Evolutionary conservation across 1,140 invertebrate genomes (phyloP).

Genomic region (Pseudomyrmex concolor): DNA sequence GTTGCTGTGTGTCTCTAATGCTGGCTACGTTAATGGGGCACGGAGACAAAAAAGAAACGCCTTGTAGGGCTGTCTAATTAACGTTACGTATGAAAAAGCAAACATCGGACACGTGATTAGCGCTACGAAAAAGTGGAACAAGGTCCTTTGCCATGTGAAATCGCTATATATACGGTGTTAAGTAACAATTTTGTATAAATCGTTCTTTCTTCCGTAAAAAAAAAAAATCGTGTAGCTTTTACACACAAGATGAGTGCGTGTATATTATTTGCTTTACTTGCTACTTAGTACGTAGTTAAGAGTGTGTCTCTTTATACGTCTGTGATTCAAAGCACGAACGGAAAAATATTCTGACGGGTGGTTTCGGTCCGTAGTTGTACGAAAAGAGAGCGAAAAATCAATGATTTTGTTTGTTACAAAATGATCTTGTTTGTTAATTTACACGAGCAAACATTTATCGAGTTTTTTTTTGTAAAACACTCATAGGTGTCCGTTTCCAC

Average conservation of each 20-base stretch:
- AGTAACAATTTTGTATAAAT: slow-evolving; percentile 56
- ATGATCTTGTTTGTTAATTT: too few relatives aligned
- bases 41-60: slow-evolving; percentile 54
- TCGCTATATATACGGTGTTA: slow-evolving; percentile 66
- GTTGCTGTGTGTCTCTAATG: slow-evolving; percentile 6
- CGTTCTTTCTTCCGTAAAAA: slow-evolving; percentile 22
- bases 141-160: slow-evolving; percentile 75
- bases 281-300: too few relatives aligned
- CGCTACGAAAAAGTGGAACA: slow-evolving; percentile 77
- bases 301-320: too few relatives aligned
- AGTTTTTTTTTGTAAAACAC: too few relatives aligned
- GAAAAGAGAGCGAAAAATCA: neutral
- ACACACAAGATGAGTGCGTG: neutral
- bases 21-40: slow-evolving; percentile 58
- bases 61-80: slow-evolving; percentile 65
- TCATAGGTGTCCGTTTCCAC: neutral
- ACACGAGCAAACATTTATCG: too few relatives aligned
- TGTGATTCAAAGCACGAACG: neutral
- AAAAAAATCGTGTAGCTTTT: neutral
- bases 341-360: neutral
- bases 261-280: neutral
- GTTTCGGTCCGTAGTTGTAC: too few relatives aligned
- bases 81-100: slow-evolving; percentile 58
- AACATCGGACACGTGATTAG: slow-evolving; percentile 29
- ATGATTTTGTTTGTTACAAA: neutral